Evolutionary conservation across 2,113 vertebrate genomes (phyloP), one percentile per base, ranked within the genome.

Genomic region (Lophura nycthemera): DNA sequence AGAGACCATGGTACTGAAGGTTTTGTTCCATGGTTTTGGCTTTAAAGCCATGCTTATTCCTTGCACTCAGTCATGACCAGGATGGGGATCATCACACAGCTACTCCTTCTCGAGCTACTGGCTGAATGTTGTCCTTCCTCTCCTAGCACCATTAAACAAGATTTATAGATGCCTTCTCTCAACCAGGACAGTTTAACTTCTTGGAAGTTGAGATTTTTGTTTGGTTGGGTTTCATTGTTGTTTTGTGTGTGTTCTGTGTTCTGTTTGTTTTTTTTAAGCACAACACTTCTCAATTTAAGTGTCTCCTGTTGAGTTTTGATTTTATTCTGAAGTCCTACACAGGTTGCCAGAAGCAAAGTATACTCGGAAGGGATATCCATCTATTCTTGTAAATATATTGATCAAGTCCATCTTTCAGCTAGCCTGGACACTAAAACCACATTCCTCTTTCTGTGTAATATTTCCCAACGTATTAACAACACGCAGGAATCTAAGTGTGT

Each of bases 351-450:
- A 34, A 83, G 72, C 34, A 74, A 78, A 57, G 25, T 22, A 15
- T 81, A 71, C 47, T 86, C 89, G 63, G n/a, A 66, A 91, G 73
- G 74, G 40, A 20, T 29, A 43, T 89, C 81, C 84, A 50, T 57
- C 77, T 89, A 11, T 78, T 95, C 92, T n/a, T 83, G 81, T 54
- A 83, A 71, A 36, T 81, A 57, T 78, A 91, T 91, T 94, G 89
- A 92, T 86, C 11, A 3, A n/a, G 27, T 43, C 60, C 73, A 50
- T 83, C 84, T 92, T 94, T 92, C 77, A 86, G 1, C 84, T 6
- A 38, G 64, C 47, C 81, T 74, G 50, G 73, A 54, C 81, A 45
- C 60, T 78, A 6, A 8, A 78, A 63, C 66, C 3, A 0, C 2
- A 0, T 67, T 75, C 78, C 13, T 10, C 36, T 71, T 59, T 59